Base-by-base conservation (phyloP, 2,888 invertebrate genomes). In the Phortica magna region DNA sequence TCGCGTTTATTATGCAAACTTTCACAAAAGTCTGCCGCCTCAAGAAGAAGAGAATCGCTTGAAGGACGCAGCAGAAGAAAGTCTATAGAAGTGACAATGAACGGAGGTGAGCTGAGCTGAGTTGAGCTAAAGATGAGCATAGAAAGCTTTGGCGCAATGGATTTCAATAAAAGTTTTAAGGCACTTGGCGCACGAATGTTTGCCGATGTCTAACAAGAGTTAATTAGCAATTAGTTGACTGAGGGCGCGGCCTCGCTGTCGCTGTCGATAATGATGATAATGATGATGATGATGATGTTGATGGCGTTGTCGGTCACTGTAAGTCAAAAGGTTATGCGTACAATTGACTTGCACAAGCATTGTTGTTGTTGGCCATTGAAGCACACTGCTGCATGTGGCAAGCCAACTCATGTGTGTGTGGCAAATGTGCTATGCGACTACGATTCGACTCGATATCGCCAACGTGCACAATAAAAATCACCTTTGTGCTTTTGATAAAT, bases 401-500 rank as follows among this genome's bases (percentile, higher is more conserved):
- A 31, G 1, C 31, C 3, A 31, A 31, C n/a, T n/a, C n/a, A n/a
- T 31, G 31, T 31, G 31, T 31, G 31, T 31, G 31, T 31, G 31
- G 2, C 31, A 31, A 31, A 4, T 31, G 31, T 31, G 31, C 0
- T 31, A 31, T 31, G 2, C 31, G 31, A 4, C 5, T 31, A 4
- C 31, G 31, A 31, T 31, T 31, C 31, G 2, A 31, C 5, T 31
- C 31, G 31, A 31, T 31, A 31, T 31, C 31, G 31, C 31, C 31
- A 31, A 31, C 9, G 48, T 12, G 2, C 10, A 61, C 22, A 61
- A 22, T 39, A 39, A 70, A 70, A 48, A 48, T 31, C 42, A 70
- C 70, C 70, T 70, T 70, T 70, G 48, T 19, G n/a, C 19, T 7
- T 41, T 48, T 70, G 70, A 70, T 53, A 53, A 70, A 70, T 70